Evolutionary conservation across 1,140 invertebrate genomes (phyloP), one percentile per base, ranked within the genome.

Genomic region (Musca domestica): DNA sequence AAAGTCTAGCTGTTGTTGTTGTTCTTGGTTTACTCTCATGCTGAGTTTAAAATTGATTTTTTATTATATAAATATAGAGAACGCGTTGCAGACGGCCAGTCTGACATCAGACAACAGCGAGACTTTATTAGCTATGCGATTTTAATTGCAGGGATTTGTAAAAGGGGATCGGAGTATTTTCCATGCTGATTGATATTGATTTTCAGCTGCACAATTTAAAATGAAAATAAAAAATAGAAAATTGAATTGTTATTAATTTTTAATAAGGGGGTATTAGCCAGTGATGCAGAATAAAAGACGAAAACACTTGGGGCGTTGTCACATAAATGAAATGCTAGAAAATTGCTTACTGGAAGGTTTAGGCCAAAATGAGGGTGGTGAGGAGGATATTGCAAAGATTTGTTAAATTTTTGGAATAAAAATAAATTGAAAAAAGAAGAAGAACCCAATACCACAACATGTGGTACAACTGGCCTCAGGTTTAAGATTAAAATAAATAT

Each of bases 31-130:
- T 34, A 41, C n/a, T 20, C 10, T 12, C 56, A 61, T 34, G 56
- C 56, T 61, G 56, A 34, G 56, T 34, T 61, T 34, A 61, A 61
- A 61, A 34, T 61, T 34, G 27, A 19, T 56, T 56, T 56, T 56
- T 56, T 61, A 61, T 61, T 61, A 61, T 34, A 61, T 41, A 61
- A 61, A 61, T 61, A 30, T 30, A 34, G 34, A 61, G 17, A 61
- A 2, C 22, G 52, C 0, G 4, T 20, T 17, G 5, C 19, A 19
- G 56, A 1, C 56, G 20, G 56, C 12, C 48, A 19, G 12, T 51
- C 2, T 19, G n/a, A 22, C 49, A 20, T 52, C 19, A 58, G 17
- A 34, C 20, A 34, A 34, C 19, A 5, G 10, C 6, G 34, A 12
- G 4, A 12, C 19, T 12, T 61, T 61, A 61, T 61, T 61, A 61